Percentiles rank a stretch among this genome's conserved stretches.
phyloP scores from a whole-genome alignment of 2,888 invertebrate species.

The Aproaerema taeniolella region DNA sequence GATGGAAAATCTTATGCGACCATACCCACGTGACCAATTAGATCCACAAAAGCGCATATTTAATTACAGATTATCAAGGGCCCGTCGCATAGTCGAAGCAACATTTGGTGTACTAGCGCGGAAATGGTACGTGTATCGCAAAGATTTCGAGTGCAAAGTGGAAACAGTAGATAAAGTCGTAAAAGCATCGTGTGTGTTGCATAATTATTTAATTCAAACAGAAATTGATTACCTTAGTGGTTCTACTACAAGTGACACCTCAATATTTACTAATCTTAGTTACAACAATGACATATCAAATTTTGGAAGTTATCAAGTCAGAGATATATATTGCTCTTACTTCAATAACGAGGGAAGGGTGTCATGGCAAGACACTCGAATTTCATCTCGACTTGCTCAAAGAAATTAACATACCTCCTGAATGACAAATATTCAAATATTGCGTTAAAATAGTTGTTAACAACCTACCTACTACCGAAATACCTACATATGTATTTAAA shows the following conservation, averaged over 20 bases:
- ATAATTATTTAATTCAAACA: not conserved
- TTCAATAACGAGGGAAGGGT: too few relatives aligned
- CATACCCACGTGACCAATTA: slow-evolving; percentile 22
- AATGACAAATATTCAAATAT: too few relatives aligned
- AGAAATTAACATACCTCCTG: too few relatives aligned
- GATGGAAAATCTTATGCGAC: slow-evolving; percentile 22
- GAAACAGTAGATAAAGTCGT: slow-evolving; percentile 17
- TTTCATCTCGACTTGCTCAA: too few relatives aligned
- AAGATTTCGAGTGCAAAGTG: slow-evolving; percentile 17
- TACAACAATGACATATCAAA: not conserved
- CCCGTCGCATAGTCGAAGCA: slow-evolving; percentile 25
- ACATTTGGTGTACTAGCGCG: too few relatives aligned
- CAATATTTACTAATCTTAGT: too few relatives aligned
- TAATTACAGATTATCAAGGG: slow-evolving; percentile 25
- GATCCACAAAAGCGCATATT: slow-evolving; percentile 20
- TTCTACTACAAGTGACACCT: not conserved
- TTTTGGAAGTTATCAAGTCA: too few relatives aligned
- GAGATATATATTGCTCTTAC: too few relatives aligned
- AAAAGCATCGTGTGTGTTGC: slow-evolving; percentile 17
- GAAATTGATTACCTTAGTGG: not conserved
- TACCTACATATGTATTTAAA: too few relatives aligned
- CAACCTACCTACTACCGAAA: too few relatives aligned
- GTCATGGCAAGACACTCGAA: too few relatives aligned
- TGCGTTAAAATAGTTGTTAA: too few relatives aligned
- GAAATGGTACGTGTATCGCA: slow-evolving; percentile 23